These are phyloP conservation scores for Delphinus delphis DNA, from an alignment of 2,113 vertebrate genomes.

Conservation along the genomic window DNA sequence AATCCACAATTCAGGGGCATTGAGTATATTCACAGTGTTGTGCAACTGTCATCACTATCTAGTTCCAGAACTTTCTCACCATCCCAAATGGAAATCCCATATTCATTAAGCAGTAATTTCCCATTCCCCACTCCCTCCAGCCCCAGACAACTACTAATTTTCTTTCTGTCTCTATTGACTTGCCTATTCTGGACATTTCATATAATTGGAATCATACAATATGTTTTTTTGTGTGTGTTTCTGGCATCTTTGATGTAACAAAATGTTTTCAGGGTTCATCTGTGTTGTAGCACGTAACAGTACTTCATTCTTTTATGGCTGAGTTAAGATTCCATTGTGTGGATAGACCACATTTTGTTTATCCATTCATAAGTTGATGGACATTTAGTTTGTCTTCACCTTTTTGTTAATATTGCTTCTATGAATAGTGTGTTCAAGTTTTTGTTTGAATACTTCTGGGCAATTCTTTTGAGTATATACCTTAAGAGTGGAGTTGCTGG, in stretches of 20 bases:
- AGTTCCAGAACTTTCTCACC: not conserved
- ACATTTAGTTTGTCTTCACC: not conserved
- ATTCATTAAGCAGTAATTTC: not conserved
- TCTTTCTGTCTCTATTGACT: not conserved
- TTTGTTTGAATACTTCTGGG: not conserved
- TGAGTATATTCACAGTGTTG: not conserved
- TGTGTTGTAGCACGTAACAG: not conserved
- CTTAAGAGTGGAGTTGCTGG: not conserved
- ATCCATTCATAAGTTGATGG: not conserved
- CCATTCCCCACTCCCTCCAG: not conserved
- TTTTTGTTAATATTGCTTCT: not conserved
- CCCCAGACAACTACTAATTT: not conserved
- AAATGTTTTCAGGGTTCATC: not conserved
- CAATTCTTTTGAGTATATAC: not conserved
- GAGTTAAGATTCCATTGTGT: not conserved
- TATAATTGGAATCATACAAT: not conserved
- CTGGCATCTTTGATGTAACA: not conserved
- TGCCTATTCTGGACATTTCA: not conserved
- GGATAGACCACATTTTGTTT: not conserved
- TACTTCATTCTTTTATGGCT: not conserved
- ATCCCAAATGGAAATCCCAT: not conserved
- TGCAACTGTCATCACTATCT: not conserved
- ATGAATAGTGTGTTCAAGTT: not conserved
- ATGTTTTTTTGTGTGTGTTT: not conserved
- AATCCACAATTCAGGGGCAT: not conserved